Base-by-base conservation (phyloP, 2,888 invertebrate species). In the Phymatocera aterrima region DNA sequence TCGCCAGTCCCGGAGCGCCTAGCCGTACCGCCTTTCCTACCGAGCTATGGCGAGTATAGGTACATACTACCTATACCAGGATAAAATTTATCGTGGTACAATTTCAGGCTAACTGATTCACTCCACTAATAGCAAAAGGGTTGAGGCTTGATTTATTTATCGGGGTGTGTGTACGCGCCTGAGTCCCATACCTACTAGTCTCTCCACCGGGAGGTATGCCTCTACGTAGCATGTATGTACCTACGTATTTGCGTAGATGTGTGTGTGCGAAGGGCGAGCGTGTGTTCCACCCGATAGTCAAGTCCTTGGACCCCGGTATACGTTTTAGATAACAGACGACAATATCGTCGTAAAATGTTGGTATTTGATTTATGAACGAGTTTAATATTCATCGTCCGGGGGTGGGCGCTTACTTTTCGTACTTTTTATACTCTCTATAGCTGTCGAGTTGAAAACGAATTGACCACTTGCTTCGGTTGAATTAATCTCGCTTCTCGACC, bases 61-160 rank as follows among this genome's bases (percentile, higher is more conserved):
- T n/a, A n/a, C n/a, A n/a, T n/a, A n/a, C n/a, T n/a, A n/a, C n/a
- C n/a, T n/a, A n/a, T n/a, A 83, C 78, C 68, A 82, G 80, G 82
- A 85, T 84, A 84, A 87, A 89, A 88, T 89, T 89, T 89, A 89
- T 88, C 85, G 87, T 84, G 82, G 83, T 84, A 86, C 85, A 85
- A 86, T 88, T 88, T 87, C 87, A 83, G 82, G 83, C 82, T 85
- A 87, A 88, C 86, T 86, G 86, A 88, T 87, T 89, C 87, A 84
- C 85, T 84, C 82, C 83, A 83, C 86, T 88, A 87, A 87, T 87
- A 87, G 85, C 81, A 82, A 84, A 84, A 82, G 84, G 84, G 84
- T 84, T 83, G 83, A 80, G 81, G 79, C 74, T 83, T 87, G 87
- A 89, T 88, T 88, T 86, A 86, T 86, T 84, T 83, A 87, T 86